These are phyloP conservation scores for Pao palembangensis DNA, from an alignment of 2,113 vertebrate species.

Conservation along the genomic window DNA sequence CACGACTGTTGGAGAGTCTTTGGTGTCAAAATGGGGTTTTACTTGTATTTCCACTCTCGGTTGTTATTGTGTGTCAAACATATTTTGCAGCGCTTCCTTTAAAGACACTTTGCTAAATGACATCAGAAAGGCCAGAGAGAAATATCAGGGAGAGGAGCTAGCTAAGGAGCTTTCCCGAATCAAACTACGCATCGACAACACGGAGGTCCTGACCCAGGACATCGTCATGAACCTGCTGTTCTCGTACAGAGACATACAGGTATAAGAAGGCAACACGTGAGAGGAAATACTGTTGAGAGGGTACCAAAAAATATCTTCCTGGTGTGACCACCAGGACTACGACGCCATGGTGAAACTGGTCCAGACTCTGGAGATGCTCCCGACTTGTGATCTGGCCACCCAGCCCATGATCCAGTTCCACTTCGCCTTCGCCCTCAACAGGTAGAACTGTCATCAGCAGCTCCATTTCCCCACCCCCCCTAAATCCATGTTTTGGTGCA, in stretches of 20 bases:
- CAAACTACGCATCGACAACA: slow-evolving; percentile 91
- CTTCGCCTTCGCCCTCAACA: slow-evolving; percentile 92
- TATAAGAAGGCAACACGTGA: slow-evolving; percentile 35
- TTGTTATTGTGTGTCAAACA: no score
- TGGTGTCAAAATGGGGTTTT: no score
- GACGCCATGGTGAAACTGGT: slow-evolving; percentile 96
- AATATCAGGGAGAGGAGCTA: slow-evolving; percentile 91
- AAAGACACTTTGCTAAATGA: slow-evolving; percentile 91
- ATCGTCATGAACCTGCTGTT: slow-evolving; percentile 94
- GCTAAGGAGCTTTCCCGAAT: slow-evolving; percentile 88
- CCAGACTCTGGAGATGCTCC: slow-evolving; percentile 89
- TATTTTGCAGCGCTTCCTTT: slow-evolving; percentile 78
- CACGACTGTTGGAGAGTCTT: no score
- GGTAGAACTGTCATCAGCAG: slow-evolving; percentile 64
- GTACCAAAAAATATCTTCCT: background rate
- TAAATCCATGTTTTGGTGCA: slow-evolving; percentile 45
- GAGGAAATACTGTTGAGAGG: background rate
- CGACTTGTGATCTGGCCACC: slow-evolving; percentile 88
- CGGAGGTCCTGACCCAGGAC: slow-evolving; percentile 89
- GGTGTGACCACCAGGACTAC: slow-evolving; percentile 80
- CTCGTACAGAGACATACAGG: slow-evolving; percentile 97
- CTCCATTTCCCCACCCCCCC: background rate
- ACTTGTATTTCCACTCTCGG: no score
- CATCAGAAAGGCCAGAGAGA: slow-evolving; percentile 90
- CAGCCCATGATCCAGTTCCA: slow-evolving; percentile 96